Conservation (phyloP, 2,113 vertebrate genomes). For the Rhineura floridana region DNA sequence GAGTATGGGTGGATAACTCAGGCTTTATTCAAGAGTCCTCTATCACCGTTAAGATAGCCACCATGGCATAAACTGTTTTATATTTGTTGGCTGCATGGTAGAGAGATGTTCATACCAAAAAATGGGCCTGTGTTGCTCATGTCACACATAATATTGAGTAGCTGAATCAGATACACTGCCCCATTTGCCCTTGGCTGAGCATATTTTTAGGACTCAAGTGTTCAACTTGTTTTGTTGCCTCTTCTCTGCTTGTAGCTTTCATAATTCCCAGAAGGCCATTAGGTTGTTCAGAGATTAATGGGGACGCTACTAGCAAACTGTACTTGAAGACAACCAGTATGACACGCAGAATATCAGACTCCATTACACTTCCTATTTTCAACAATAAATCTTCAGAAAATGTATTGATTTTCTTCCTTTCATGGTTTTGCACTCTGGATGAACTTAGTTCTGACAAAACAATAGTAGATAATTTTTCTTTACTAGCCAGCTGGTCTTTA, state of each 20-base stretch:
- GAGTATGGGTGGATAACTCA: too few species aligned
- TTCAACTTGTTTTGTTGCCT: not conserved
- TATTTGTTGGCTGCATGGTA: not conserved
- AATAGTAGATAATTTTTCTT: conserved; percentile 61
- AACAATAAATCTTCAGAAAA: conserved; percentile 50
- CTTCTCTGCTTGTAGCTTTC: conserved; percentile 9
- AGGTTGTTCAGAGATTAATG: conserved; percentile 31
- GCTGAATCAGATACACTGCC: not conserved
- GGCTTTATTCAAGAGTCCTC: not conserved
- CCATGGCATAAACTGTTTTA: not conserved
- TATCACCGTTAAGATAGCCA: not conserved
- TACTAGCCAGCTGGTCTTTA: conserved; percentile 63
- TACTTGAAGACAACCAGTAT: not conserved
- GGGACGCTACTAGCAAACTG: conserved; percentile 5
- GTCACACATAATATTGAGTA: not conserved
- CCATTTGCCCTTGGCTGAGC: not conserved
- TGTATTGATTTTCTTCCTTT: conserved; percentile 45
- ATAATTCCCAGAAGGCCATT: not conserved
- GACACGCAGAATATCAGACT: conserved; percentile 23
- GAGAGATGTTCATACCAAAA: not conserved
- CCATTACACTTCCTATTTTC: not conserved
- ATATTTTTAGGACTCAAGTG: not conserved
- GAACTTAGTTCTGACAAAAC: conserved; percentile 63
- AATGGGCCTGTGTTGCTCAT: not conserved
- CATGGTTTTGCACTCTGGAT: conserved; percentile 57